phyloP scores from a whole-genome alignment of 2,888 invertebrate genomes.

The Coremacera marginata region DNA sequence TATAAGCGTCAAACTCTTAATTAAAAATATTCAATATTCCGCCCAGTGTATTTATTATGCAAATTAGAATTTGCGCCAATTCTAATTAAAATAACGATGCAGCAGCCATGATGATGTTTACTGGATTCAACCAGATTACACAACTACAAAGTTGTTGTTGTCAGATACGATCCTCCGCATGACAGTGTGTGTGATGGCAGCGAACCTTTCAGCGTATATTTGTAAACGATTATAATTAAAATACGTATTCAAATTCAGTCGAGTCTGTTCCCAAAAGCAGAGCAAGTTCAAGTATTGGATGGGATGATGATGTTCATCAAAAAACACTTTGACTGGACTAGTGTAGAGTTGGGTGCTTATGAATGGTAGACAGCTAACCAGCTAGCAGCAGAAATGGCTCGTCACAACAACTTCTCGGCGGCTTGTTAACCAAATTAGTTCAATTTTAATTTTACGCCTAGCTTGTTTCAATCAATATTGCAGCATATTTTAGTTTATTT shows the following conservation, averaged over 20 bases:
- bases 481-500: conserved; percentile 5
- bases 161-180: no score
- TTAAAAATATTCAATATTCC: conserved; percentile 33
- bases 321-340: not conserved
- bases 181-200: not conserved
- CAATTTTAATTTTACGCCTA: conserved; percentile 15
- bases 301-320: not conserved
- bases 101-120: not conserved
- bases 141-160: no score
- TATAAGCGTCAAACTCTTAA: conserved; percentile 12
- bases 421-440: not conserved
- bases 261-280: not conserved
- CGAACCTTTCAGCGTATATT: not conserved
- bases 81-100: conserved; percentile 61
- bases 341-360: no score
- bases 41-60: conserved; percentile 48
- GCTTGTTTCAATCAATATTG: conserved; percentile 17
- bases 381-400: no score
- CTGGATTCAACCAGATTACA: conserved; percentile 1
- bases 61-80: conserved; percentile 56
- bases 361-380: no score
- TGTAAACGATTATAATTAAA: conserved; percentile 20
- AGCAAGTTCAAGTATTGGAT: not conserved
- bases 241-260: not conserved
- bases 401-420: not conserved